Evolutionary conservation across 2,113 vertebrate species (phyloP), one percentile per base, ranked within the genome.

Genomic region (Mormyrus lacerda): DNA sequence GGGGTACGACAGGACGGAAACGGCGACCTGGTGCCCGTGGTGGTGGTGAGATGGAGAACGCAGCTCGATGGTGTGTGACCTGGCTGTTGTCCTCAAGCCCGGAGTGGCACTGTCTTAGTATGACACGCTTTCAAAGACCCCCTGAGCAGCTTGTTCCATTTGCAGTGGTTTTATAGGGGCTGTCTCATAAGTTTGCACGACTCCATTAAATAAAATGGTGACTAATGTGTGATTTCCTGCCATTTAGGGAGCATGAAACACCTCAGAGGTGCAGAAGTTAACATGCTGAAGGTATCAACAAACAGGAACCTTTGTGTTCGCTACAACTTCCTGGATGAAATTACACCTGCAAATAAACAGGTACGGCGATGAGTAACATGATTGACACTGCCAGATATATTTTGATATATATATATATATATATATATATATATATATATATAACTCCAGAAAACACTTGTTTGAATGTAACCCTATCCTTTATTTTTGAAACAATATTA

Each of bases 261-360:
- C 88, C 90, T 96, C 50, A 93, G 35, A 0, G 95, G 95, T 91
- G 94, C 94, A 0, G 93, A 95, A 91, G 65, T 96, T 7, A 91
- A 94, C 0, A 91, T 96, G 3, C 53, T 94, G 47, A 89, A 90
- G 65, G 0, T 0, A 3, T 79, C 92, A 27, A 95, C 91, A 85
- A 95, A 95, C 69, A 15, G 92, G 65, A 90, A 93, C 55, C 11
- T 93, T 9, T 96, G 96, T 82, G 91, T 96, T 31, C 92, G 93
- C 65, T 96, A 94, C 79, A 88, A 90, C 3, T 93, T 95, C 73
- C 58, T 45, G 5, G 1, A 92, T 0, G 3, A 6, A 0, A 93
- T 96, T 69, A 1, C 92, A 84, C 21, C 58, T 5, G 0, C 44
- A 82, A 0, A 4, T 27, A 53, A 53, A 53, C 47, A 53, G n/a